A percentile compares a stretch with the other conserved stretches of the same genome.
Conservation (phyloP, 2,888 invertebrate genomes). For the Harpalus rubripes region DNA sequence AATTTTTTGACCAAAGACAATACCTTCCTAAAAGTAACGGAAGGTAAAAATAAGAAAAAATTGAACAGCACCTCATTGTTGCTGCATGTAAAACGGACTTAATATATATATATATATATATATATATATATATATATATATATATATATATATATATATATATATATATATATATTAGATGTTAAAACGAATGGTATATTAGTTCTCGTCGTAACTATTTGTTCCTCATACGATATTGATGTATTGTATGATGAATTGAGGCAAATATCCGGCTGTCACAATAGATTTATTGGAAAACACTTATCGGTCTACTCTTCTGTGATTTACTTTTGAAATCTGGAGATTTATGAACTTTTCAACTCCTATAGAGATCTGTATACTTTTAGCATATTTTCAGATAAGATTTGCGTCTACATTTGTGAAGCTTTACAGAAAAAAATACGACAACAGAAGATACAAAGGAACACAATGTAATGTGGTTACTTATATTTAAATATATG, state of each 20-base stretch:
- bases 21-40: too few relatives aligned
- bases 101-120: too few relatives aligned
- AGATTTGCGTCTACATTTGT: background rate
- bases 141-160: too few relatives aligned
- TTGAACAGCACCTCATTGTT: too few relatives aligned
- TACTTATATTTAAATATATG: too few relatives aligned
- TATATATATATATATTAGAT: too few relatives aligned
- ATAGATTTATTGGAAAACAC: constrained; percentile 25
- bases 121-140: too few relatives aligned
- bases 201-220: background rate
- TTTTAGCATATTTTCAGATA: background rate
- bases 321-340: constrained; percentile 1
- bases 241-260: constrained; percentile 7
- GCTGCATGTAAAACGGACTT: too few relatives aligned
- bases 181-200: background rate
- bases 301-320: constrained; percentile 2
- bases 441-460: background rate
- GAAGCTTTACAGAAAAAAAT: background rate
- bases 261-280: constrained; percentile 7
- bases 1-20: too few relatives aligned
- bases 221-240: background rate
- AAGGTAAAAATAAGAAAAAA: too few relatives aligned
- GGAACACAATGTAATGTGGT: too few relatives aligned
- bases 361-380: background rate
- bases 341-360: constrained; percentile 13